Base-by-base conservation (phyloP, 2,888 invertebrate species). In the Halocaridina rubra region DNA sequence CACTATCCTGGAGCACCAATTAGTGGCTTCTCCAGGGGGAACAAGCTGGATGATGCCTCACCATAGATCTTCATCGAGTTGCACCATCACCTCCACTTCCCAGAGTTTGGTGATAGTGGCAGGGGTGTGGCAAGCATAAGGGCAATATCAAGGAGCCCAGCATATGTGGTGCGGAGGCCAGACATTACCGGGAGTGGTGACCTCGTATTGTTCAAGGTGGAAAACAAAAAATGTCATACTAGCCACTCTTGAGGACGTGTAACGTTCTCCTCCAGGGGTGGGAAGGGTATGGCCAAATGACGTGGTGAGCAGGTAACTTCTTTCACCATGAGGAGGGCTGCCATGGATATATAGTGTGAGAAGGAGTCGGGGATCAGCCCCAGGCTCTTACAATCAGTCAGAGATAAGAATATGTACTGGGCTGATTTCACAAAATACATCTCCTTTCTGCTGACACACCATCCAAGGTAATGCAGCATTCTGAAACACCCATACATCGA, bases 1-100 rank as follows among this genome's bases (percentile, higher is more conserved):
- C 46, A 79, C 84, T 79, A 84, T 79, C 0, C 78, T 57, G 16
- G 39, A 64, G 13, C 57, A 75, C 75, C 78, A 46, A 2, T 46
- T 79, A 5, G 69, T 69, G 3, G 79, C 69, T 16, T 29, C 46
- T 19, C 71, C 79, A 29, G 69, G n/a, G n/a, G n/a, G n/a, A n/a
- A n/a, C n/a, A n/a, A n/a, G n/a, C n/a, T n/a, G n/a, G n/a, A n/a
- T n/a, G 16, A 79, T 46, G 2, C 69, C 69, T 2, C 69, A 24
- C 7, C 29, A 0, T 27, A 80, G 71, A 19, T 80, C 57, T 13
- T 57, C 46, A 29, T 80, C 69, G 22, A 80, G 2, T 7, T 53
- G 71, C n/a, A 29, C 72, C 16, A 71, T 69, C 0, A 27, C 76
- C n/a, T 72, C 39, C n/a, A n/a, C n/a, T n/a, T n/a, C n/a, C n/a